Evolutionary conservation across 2,888 invertebrate genomes (phyloP).

Genomic region (Nephrotoma flavescens): DNA sequence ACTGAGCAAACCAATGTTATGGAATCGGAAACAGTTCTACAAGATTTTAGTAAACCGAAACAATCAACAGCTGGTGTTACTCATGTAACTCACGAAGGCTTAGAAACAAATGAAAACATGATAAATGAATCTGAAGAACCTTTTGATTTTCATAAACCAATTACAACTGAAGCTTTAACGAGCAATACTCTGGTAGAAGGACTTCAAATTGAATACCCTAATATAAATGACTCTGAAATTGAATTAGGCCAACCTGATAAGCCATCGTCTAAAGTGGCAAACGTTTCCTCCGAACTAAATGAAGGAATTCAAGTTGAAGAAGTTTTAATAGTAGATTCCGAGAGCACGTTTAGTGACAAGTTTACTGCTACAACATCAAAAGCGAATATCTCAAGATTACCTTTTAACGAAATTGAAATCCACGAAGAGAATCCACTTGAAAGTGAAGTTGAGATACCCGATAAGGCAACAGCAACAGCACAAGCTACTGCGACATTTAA

Average conservation of each 20-base stretch:
- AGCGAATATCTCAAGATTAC: neutral
- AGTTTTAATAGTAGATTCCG: neutral
- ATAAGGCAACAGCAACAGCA: neutral
- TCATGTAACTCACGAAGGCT: neutral
- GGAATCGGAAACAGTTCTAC: constrained; percentile 17
- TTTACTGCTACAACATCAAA: neutral
- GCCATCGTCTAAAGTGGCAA: constrained; percentile 17
- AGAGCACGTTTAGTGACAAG: neutral
- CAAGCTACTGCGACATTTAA: neutral
- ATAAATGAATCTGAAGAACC: constrained; percentile 7
- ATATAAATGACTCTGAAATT: constrained; percentile 22
- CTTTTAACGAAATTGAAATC: neutral
- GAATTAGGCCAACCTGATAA: constrained; percentile 15
- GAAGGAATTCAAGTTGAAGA: neutral
- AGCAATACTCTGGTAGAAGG: constrained; percentile 6
- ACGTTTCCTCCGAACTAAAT: constrained; percentile 20
- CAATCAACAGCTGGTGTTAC: constrained; percentile 12
- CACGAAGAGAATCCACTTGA: neutral
- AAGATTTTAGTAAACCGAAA: constrained; percentile 21
- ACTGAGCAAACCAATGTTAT: neutral
- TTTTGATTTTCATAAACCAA: constrained; percentile 13
- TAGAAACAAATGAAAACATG: neutral
- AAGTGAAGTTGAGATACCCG: neutral
- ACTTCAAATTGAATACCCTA: constrained; percentile 13
- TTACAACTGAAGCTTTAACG: constrained; percentile 16